Percentiles rank a stretch among this genome's conserved stretches.
These are phyloP conservation scores for Hydroisotoma schaefferi DNA, from an alignment of 2,888 invertebrate genomes.

Conservation along the genomic window DNA sequence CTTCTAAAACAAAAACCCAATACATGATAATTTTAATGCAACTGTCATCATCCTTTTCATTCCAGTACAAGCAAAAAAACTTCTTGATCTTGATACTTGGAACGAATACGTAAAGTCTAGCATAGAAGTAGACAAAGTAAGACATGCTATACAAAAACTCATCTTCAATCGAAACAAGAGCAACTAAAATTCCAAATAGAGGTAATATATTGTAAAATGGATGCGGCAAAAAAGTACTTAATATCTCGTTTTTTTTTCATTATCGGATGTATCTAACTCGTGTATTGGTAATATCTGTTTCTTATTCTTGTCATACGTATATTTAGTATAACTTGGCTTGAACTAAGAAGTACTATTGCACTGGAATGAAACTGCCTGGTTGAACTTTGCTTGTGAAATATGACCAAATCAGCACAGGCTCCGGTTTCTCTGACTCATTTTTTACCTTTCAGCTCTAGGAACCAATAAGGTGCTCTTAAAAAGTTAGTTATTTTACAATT, in stretches of 20 bases:
- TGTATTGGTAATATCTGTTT: too few relatives aligned
- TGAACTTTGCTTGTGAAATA: slow-evolving; percentile 23
- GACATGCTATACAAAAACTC: too few relatives aligned
- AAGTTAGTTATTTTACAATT: background rate
- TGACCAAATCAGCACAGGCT: slow-evolving; percentile 31
- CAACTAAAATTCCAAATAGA: too few relatives aligned
- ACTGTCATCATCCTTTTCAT: background rate
- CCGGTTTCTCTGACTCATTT: slow-evolving; percentile 15
- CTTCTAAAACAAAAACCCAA: background rate
- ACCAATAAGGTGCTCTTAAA: background rate
- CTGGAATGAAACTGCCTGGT: background rate
- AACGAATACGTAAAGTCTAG: too few relatives aligned
- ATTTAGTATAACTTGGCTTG: too few relatives aligned
- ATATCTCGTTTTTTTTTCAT: slow-evolving; percentile 2
- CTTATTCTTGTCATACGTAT: too few relatives aligned
- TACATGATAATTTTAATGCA: too few relatives aligned
- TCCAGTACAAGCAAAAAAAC: too few relatives aligned
- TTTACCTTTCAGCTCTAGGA: slow-evolving; percentile 1
- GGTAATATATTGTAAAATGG: slow-evolving; percentile 1
- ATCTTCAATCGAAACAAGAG: too few relatives aligned
- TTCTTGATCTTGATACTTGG: too few relatives aligned
- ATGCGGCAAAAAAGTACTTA: background rate
- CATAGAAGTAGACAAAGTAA: too few relatives aligned
- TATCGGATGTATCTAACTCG: background rate
- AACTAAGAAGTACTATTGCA: background rate